These are phyloP conservation scores for Malachius bipustulatus DNA, from an alignment of 2,888 invertebrate species.

Conservation along the genomic window DNA sequence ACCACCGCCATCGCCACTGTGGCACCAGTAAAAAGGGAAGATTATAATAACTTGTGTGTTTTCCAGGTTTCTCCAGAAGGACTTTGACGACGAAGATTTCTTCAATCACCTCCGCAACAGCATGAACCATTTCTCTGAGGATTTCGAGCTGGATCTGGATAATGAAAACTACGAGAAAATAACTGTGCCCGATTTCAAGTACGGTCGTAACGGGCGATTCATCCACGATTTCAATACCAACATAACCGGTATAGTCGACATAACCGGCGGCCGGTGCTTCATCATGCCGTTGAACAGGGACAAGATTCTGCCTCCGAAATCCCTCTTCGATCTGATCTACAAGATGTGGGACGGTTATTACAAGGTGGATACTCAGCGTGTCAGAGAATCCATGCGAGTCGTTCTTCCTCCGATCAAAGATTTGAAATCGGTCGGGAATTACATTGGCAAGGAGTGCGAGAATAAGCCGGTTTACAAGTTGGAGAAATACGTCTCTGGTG, in stretches of 20 bases:
- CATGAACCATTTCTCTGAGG: constrained; percentile 55
- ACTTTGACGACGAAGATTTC: constrained; percentile 18
- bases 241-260: constrained; percentile 44
- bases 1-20: no score
- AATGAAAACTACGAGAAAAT: constrained; percentile 70
- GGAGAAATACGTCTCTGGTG: constrained; percentile 50
- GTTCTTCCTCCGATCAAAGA: constrained; percentile 57
- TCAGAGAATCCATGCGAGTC: constrained; percentile 66
- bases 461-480: constrained; percentile 62
- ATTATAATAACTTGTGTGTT: constrained; percentile 7
- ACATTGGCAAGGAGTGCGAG: constrained; percentile 59
- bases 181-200: constrained; percentile 71
- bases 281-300: constrained; percentile 77
- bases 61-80: constrained; percentile 22
- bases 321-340: constrained; percentile 63
- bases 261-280: constrained; percentile 58
- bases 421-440: constrained; percentile 49
- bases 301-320: constrained; percentile 65
- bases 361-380: constrained; percentile 66
- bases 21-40: no score
- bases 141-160: constrained; percentile 65
- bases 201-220: constrained; percentile 72
- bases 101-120: constrained; percentile 6
- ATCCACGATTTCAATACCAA: constrained; percentile 84
- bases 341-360: constrained; percentile 74